Conservation (phyloP, 2,113 vertebrate species). For the Henicopernis longicauda region DNA sequence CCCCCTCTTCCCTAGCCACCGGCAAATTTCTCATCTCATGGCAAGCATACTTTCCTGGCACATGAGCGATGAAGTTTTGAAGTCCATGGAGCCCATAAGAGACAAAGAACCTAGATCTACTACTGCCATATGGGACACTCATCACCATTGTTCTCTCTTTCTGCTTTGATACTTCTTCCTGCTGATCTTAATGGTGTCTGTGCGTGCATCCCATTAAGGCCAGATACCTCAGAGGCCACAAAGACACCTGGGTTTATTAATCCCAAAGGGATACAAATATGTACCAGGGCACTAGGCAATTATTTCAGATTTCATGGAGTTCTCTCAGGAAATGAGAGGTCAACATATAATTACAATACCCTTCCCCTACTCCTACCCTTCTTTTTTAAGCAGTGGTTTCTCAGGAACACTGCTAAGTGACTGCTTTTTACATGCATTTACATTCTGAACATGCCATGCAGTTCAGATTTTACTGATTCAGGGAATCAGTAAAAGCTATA, state of each 20-base stretch:
- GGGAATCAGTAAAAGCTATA: neutral
- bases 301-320: neutral
- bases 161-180: neutral
- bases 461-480: neutral
- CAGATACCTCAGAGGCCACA: neutral
- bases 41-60: neutral
- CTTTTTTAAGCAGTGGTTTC: neutral
- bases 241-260: neutral
- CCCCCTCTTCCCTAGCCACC: neutral
- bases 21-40: neutral
- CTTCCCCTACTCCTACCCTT: neutral
- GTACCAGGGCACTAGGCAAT: neutral
- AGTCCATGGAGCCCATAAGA: neutral
- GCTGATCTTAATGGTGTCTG: neutral
- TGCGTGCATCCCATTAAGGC: neutral
- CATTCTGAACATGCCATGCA: neutral
- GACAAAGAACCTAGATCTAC: neutral
- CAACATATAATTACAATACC: neutral
- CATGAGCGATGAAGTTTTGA: neutral
- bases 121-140: neutral
- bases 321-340: neutral
- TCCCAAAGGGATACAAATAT: neutral
- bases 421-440: neutral
- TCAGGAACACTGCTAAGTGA: neutral
- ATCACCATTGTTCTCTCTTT: neutral